Evolutionary conservation across 2,888 invertebrate species (phyloP).

Genomic region (Subacronicta megacephala): DNA sequence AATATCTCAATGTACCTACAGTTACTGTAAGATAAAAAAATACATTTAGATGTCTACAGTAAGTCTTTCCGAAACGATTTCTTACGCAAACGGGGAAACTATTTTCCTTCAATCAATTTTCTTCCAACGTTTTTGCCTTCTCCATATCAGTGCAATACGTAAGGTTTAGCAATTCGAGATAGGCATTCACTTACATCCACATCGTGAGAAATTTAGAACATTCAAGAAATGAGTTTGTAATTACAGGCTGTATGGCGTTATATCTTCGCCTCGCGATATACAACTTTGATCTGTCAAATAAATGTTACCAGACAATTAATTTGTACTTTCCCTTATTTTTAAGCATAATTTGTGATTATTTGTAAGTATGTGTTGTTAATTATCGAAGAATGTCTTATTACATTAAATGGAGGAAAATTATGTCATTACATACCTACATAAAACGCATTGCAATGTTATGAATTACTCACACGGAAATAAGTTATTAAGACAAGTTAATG

Average conservation of each 20-base stretch:
- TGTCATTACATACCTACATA: constrained; percentile 1
- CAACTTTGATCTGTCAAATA: constrained; percentile 59
- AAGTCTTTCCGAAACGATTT: not conserved
- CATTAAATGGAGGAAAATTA: constrained; percentile 10
- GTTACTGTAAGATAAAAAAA: too few relatives aligned
- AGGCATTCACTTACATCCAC: constrained; percentile 39
- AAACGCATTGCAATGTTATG: not conserved
- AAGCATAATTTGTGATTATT: too few relatives aligned
- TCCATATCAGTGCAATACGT: constrained; percentile 25
- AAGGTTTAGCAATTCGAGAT: constrained; percentile 42
- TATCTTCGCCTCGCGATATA: constrained; percentile 33
- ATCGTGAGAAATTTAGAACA: constrained; percentile 56
- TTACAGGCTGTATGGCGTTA: constrained; percentile 47
- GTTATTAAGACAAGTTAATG: not conserved
- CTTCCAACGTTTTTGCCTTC: constrained; percentile 30
- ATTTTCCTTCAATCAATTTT: constrained; percentile 48
- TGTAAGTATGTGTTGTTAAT: too few relatives aligned
- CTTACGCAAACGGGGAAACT: constrained; percentile 39
- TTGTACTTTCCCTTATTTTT: not conserved
- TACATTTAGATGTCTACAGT: not conserved
- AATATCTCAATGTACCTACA: too few relatives aligned
- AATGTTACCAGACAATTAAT: constrained; percentile 25
- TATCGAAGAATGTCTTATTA: not conserved
- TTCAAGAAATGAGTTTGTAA: constrained; percentile 57
- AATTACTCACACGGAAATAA: constrained; percentile 13